Evolutionary conservation across 2,888 invertebrate genomes (phyloP).

Genomic region (Chalcis sispes): DNA sequence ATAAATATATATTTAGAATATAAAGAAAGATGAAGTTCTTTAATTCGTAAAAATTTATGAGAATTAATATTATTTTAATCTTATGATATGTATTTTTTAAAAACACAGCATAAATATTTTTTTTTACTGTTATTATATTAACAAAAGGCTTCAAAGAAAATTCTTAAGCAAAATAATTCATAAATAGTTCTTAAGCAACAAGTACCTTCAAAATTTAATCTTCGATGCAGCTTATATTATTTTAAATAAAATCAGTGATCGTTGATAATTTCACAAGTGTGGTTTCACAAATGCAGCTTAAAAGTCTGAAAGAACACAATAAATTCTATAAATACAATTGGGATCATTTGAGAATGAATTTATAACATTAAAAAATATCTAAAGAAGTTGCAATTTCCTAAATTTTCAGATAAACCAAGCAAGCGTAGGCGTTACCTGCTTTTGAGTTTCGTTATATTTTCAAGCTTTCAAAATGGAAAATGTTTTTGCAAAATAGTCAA

Average conservation of each 20-base stretch:
- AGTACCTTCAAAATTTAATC: conserved; percentile 31
- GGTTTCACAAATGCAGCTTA: neutral
- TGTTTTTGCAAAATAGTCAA: neutral
- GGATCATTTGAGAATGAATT: neutral
- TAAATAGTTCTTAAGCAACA: conserved; percentile 13
- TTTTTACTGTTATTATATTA: neutral
- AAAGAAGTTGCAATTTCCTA: conserved; percentile 1
- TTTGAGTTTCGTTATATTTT: conserved; percentile 9
- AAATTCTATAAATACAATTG: neutral
- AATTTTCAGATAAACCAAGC: neutral
- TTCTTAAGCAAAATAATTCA: neutral
- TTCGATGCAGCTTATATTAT: neutral
- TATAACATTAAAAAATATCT: neutral
- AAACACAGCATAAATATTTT: neutral
- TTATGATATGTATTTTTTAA: neutral
- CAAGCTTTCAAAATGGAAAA: neutral
- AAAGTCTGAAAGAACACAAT: neutral
- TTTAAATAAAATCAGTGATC: no score
- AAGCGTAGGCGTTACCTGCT: conserved; percentile 40
- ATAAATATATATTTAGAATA: conserved; percentile 3
- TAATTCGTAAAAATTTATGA: no score
- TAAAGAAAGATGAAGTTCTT: no score
- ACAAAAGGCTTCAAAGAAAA: neutral
- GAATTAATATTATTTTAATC: no score
- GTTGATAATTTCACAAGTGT: neutral